Evolutionary conservation across 1,140 invertebrate species (phyloP).

Genomic region (Diorhabda sublineata): DNA sequence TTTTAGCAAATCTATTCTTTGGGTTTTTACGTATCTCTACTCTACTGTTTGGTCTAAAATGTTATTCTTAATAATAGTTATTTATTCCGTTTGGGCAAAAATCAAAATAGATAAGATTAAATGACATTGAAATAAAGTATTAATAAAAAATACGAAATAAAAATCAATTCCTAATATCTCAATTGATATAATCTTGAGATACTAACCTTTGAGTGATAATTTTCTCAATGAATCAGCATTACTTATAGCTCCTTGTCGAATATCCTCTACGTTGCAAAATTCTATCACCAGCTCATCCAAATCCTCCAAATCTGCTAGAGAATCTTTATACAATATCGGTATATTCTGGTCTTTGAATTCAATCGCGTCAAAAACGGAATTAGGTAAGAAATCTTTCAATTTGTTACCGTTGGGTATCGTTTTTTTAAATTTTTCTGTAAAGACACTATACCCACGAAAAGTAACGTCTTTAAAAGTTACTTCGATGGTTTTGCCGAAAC

Average conservation of each 20-base stretch:
- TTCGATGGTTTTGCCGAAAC: conserved; percentile 1
- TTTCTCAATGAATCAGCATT: conserved; percentile 26
- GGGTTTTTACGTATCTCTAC: too few relatives aligned
- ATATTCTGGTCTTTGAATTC: conserved; percentile 27
- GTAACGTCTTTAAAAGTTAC: conserved; percentile 31
- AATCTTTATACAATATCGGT: conserved; percentile 26
- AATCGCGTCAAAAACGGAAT: conserved; percentile 24
- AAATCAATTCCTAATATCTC: too few relatives aligned
- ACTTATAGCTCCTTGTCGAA: conserved; percentile 29
- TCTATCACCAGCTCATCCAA: conserved; percentile 33
- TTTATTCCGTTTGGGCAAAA: too few relatives aligned
- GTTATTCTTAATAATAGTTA: too few relatives aligned
- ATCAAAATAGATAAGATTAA: too few relatives aligned
- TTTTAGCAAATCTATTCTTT: too few relatives aligned
- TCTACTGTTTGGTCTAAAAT: too few relatives aligned
- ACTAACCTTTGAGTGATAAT: conserved; percentile 21
- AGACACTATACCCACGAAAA: conserved; percentile 29
- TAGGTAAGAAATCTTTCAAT: conserved; percentile 27
- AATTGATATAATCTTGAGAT: too few relatives aligned
- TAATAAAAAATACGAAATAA: too few relatives aligned
- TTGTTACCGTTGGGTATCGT: conserved; percentile 22
- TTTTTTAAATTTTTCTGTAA: conserved; percentile 29
- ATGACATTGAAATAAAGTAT: too few relatives aligned
- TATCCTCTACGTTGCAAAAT: conserved; percentile 25
- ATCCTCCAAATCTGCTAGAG: conserved; percentile 26